These are phyloP conservation scores for Euthynnus affinis DNA, from an alignment of 2,797 vertebrate genomes.

Conservation along the genomic window DNA sequence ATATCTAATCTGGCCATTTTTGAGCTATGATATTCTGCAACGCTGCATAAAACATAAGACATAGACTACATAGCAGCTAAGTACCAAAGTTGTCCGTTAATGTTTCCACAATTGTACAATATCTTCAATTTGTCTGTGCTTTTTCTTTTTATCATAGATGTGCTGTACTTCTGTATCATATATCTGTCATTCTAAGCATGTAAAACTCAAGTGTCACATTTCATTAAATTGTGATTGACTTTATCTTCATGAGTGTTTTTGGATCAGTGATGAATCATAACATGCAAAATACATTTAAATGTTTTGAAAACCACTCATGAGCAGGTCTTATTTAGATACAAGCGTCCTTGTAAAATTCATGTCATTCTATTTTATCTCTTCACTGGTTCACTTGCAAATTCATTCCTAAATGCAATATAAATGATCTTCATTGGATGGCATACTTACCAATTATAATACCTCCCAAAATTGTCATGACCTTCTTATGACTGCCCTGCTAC, in stretches of 20 bases:
- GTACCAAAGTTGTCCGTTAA: slow-evolving; percentile 56
- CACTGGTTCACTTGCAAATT: not conserved
- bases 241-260: slow-evolving; percentile 22
- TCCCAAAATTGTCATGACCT: not conserved
- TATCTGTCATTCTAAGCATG: slow-evolving; percentile 19
- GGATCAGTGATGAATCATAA: not conserved
- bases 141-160: slow-evolving; percentile 22
- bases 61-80: slow-evolving; percentile 49
- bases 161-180: slow-evolving; percentile 28
- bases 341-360: not conserved
- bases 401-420: not conserved
- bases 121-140: slow-evolving; percentile 31
- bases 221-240: slow-evolving; percentile 28
- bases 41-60: slow-evolving; percentile 27
- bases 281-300: not conserved
- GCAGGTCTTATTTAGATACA: not conserved
- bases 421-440: not conserved
- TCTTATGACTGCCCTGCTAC: not conserved
- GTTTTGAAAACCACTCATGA: not conserved
- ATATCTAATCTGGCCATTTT: slow-evolving; percentile 43
- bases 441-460: not conserved
- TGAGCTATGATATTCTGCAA: slow-evolving; percentile 35
- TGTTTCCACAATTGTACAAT: slow-evolving; percentile 40
- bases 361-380: not conserved
- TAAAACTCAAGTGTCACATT: slow-evolving; percentile 31